A percentile compares a stretch with the other conserved stretches of the same genome.
These are phyloP conservation scores for Acanthaster planci DNA, from an alignment of 35 echinoderm and acorn worm genomes.

Conservation along the genomic window DNA sequence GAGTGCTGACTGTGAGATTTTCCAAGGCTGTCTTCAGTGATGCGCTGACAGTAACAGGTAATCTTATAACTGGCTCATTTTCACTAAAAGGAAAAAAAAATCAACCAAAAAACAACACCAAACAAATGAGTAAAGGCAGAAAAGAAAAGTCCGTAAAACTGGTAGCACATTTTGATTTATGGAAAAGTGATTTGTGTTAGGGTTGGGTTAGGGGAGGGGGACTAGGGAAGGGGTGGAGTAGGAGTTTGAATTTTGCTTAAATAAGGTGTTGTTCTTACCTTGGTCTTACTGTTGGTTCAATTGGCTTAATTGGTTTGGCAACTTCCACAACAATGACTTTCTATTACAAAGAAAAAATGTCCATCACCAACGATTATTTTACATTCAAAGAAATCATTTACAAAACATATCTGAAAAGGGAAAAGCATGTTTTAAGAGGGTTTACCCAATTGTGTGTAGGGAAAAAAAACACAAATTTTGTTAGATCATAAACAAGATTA, in stretches of 20 bases:
- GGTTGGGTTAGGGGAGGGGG: background rate
- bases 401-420: no score
- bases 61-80: conserved; percentile 56
- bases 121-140: background rate
- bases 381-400: no score
- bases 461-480: no score
- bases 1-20: conserved; percentile 36
- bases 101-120: no score
- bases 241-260: background rate
- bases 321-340: background rate
- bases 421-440: no score
- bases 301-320: background rate
- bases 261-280: conserved; percentile 43
- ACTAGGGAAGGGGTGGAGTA: background rate
- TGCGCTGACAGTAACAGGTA: conserved; percentile 57
- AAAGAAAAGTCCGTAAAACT: background rate
- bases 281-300: conserved; percentile 65
- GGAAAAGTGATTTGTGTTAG: background rate
- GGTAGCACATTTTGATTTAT: background rate
- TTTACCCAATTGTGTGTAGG: no score
- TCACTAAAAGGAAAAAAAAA: conserved; percentile 54
- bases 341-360: conserved; percentile 11
- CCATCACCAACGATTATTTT: no score
- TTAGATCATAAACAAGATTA: no score
- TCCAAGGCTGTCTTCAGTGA: conserved; percentile 67